Evolutionary conservation across 2,113 vertebrate species (phyloP).

Genomic region (Melospiza georgiana): DNA sequence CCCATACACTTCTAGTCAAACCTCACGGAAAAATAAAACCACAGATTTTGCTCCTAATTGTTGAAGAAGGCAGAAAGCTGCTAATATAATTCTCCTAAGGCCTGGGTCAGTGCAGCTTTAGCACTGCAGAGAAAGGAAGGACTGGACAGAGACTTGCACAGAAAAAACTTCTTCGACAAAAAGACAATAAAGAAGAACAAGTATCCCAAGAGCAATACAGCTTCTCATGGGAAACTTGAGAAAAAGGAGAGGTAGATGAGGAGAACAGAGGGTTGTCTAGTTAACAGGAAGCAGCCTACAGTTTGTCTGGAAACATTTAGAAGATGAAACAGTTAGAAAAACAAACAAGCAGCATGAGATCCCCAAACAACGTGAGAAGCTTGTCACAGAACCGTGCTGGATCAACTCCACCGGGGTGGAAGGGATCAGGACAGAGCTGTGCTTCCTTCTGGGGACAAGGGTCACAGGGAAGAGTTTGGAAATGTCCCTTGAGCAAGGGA

Average conservation of each 20-base stretch:
- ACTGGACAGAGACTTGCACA: not conserved
- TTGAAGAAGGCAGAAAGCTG: not conserved
- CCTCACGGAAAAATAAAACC: not conserved
- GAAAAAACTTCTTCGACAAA: not conserved
- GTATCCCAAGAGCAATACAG: not conserved
- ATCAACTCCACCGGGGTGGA: not conserved
- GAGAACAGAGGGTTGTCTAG: not conserved
- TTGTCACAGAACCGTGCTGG: not conserved
- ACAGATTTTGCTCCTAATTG: not conserved
- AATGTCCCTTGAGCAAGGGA: not conserved
- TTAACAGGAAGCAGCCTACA: constrained; percentile 1
- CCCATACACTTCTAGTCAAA: not conserved
- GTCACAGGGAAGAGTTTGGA: not conserved
- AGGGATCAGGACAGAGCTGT: not conserved
- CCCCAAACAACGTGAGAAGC: not conserved
- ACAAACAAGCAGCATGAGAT: not conserved
- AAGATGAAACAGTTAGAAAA: not conserved
- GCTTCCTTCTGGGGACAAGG: not conserved
- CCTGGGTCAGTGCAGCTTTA: not conserved
- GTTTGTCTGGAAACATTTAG: constrained; percentile 18
- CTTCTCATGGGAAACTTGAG: constrained; percentile 1
- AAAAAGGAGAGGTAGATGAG: not conserved
- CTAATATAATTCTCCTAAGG: not conserved
- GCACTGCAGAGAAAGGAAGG: not conserved
- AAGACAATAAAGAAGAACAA: not conserved